Evolutionary conservation across 1,140 invertebrate genomes (phyloP).

Genomic region (Pseudomyrmex concolor): DNA sequence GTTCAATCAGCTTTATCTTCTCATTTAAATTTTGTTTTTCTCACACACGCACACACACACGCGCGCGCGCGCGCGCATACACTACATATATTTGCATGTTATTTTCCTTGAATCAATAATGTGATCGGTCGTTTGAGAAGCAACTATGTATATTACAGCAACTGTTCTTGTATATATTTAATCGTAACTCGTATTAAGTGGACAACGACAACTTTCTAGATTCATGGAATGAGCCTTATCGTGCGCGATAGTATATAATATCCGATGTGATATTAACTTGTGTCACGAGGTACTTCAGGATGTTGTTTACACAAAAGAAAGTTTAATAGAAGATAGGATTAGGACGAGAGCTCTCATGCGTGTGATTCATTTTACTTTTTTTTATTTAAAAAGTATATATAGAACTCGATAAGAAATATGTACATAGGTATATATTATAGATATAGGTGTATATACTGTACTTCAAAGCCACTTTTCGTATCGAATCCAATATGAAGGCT

Average conservation of each 20-base stretch:
- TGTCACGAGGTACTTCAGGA: slow-evolving; percentile 33
- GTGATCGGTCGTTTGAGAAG: too few relatives aligned
- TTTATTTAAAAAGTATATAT: not conserved
- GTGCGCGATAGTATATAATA: slow-evolving; percentile 43
- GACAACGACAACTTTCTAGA: not conserved
- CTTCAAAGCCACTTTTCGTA: not conserved
- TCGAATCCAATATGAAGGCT: not conserved
- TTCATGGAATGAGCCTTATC: slow-evolving; percentile 28
- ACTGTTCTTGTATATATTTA: not conserved
- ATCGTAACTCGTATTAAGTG: not conserved
- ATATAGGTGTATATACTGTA: not conserved
- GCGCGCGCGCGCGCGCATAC: too few relatives aligned
- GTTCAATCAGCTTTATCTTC: not conserved
- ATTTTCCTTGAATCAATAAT: too few relatives aligned
- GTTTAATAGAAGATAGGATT: slow-evolving; percentile 25
- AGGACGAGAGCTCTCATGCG: slow-evolving; percentile 4
- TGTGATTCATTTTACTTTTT: slow-evolving; percentile 23
- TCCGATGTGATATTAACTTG: slow-evolving; percentile 28
- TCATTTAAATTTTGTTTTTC: slow-evolving; percentile 1
- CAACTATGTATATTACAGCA: too few relatives aligned
- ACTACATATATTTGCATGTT: too few relatives aligned
- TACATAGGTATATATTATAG: not conserved
- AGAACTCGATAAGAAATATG: not conserved
- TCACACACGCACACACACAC: not conserved
- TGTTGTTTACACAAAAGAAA: slow-evolving; percentile 39